Conservation (phyloP, 1,140 invertebrate genomes). For the Drosophila suzukii region DNA sequence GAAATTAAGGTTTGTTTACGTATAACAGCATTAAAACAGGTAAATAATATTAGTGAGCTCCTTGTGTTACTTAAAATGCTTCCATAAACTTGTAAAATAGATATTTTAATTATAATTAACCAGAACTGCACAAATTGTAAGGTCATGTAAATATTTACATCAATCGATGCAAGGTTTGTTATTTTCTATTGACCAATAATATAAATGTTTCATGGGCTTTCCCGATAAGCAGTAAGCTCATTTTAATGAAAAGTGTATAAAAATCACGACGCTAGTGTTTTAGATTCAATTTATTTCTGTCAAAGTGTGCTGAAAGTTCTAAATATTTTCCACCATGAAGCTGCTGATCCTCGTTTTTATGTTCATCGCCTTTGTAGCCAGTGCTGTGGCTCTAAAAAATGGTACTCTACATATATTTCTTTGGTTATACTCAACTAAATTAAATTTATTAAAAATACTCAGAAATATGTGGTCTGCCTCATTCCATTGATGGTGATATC, state of each 20-base stretch:
- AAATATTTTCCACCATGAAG: conserved; percentile 30
- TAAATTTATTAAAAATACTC: neutral
- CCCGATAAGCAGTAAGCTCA: conserved; percentile 5
- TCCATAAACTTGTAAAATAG: too few species aligned
- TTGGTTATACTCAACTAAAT: too few species aligned
- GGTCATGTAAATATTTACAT: too few species aligned
- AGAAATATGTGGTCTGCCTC: conserved; percentile 36
- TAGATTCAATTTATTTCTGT: conserved; percentile 14
- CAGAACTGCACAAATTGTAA: too few species aligned
- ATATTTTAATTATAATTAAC: too few species aligned
- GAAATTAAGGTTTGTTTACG: too few species aligned
- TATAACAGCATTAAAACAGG: too few species aligned
- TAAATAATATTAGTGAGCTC: too few species aligned
- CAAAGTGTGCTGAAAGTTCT: conserved; percentile 1
- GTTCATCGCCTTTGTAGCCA: conserved; percentile 20
- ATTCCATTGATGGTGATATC: conserved; percentile 35
- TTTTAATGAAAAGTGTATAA: conserved; percentile 3
- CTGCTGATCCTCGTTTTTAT: conserved; percentile 32
- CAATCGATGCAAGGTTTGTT: too few species aligned
- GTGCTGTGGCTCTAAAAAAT: conserved; percentile 39
- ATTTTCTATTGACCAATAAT: neutral
- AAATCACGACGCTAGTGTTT: neutral
- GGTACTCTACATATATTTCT: neutral
- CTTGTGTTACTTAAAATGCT: too few species aligned
- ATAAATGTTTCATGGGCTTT: conserved; percentile 1